phyloP scores from a whole-genome alignment of 2,888 invertebrate species.

The Steinernema scapterisci region DNA sequence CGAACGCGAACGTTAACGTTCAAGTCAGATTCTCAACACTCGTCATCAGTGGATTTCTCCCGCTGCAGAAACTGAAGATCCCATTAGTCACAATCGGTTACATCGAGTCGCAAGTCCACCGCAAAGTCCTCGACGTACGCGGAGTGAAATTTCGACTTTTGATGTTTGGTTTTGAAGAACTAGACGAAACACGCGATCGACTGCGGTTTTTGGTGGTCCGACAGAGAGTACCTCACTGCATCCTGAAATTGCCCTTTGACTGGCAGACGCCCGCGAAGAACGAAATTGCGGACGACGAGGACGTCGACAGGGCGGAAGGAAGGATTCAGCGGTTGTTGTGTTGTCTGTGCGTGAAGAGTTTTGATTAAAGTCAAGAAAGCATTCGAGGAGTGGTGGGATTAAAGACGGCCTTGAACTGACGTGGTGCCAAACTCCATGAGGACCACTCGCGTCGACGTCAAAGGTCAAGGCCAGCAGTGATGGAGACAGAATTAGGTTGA shows the following conservation, averaged over 20 bases:
- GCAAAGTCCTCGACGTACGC: slow-evolving; percentile 47
- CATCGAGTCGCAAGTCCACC: slow-evolving; percentile 42
- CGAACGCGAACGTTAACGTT: not conserved
- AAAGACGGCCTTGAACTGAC: too few relatives aligned
- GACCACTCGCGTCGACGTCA: too few relatives aligned
- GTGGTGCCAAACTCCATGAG: too few relatives aligned
- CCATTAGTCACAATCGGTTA: slow-evolving; percentile 43
- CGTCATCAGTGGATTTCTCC: slow-evolving; percentile 1
- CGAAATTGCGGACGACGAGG: slow-evolving; percentile 1
- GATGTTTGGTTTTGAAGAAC: slow-evolving; percentile 48
- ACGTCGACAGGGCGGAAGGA: not conserved
- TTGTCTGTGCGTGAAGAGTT: not conserved
- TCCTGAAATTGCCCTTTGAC: slow-evolving; percentile 54
- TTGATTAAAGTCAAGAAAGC: not conserved
- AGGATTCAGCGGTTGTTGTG: not conserved
- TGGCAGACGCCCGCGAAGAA: slow-evolving; percentile 42
- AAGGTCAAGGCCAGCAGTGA: too few relatives aligned
- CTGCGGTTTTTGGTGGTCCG: slow-evolving; percentile 58
- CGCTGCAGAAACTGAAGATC: slow-evolving; percentile 31
- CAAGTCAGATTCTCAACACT: slow-evolving; percentile 43
- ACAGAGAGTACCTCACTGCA: slow-evolving; percentile 59
- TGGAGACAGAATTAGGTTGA: too few relatives aligned
- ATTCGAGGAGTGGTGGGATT: too few relatives aligned
- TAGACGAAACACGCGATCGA: slow-evolving; percentile 56
- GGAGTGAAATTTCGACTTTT: slow-evolving; percentile 47